A percentile compares a stretch with the other conserved stretches of the same genome.
Conservation (phyloP, 2,888 invertebrate genomes). For the Gryllus longicercus region DNA sequence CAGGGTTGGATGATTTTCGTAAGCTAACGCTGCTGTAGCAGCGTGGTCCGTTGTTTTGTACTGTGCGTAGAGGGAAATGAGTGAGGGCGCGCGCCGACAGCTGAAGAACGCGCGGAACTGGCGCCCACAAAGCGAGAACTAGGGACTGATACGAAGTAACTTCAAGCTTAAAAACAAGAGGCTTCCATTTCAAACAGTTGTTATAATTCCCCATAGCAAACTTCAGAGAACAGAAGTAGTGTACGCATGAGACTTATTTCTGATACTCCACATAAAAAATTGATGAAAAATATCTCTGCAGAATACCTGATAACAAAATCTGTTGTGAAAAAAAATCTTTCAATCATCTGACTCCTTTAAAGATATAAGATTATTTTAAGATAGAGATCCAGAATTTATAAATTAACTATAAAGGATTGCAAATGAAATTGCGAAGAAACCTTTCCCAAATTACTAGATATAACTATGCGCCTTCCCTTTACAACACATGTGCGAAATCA, state of each 20-base stretch:
- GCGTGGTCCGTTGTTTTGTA: neutral
- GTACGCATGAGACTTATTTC: neutral
- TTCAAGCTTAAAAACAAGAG: slow-evolving; percentile 4
- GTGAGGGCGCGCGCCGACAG: neutral
- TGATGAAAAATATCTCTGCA: too few relatives aligned
- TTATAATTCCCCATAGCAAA: neutral
- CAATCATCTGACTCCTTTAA: too few relatives aligned
- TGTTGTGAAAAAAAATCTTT: too few relatives aligned
- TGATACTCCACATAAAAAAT: neutral
- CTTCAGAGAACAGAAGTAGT: neutral
- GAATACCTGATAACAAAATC: too few relatives aligned
- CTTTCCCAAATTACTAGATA: too few relatives aligned
- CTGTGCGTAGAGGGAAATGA: neutral
- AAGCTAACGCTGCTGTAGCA: neutral
- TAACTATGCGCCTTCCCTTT: too few relatives aligned
- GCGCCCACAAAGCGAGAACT: neutral
- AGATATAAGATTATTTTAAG: too few relatives aligned
- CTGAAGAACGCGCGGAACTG: neutral
- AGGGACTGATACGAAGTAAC: slow-evolving; percentile 1
- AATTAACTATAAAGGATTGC: too few relatives aligned
- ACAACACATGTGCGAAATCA: too few relatives aligned
- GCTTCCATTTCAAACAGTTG: slow-evolving; percentile 17
- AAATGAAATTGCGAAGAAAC: too few relatives aligned
- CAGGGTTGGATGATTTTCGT: too few relatives aligned
- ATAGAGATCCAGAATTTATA: too few relatives aligned